Evolutionary conservation across 2,113 vertebrate genomes (phyloP).

Genomic region (Heloderma charlesbogerti): DNA sequence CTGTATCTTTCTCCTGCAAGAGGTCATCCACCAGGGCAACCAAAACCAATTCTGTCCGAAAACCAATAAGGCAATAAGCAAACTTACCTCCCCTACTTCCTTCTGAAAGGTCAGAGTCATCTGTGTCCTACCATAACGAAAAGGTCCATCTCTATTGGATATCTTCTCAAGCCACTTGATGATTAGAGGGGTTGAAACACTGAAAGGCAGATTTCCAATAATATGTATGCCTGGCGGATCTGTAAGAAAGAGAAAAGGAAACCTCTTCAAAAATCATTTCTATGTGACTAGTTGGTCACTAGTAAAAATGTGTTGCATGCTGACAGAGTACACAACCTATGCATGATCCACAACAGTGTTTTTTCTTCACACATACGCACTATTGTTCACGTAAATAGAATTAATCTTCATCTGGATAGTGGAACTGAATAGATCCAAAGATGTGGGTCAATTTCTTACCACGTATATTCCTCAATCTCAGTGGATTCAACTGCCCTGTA

Average conservation of each 20-base stretch:
- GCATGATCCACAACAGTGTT: neutral
- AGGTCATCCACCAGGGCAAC: too few species aligned
- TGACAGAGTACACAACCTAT: slow-evolving; percentile 1
- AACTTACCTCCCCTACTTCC: slow-evolving; percentile 93
- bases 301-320: too few species aligned
- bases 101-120: slow-evolving; percentile 98
- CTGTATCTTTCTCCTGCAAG: too few species aligned
- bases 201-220: slow-evolving; percentile 97
- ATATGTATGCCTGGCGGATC: slow-evolving; percentile 94
- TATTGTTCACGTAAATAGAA: neutral
- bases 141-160: slow-evolving; percentile 86
- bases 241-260: slow-evolving; percentile 64
- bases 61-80: neutral
- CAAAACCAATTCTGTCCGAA: too few species aligned
- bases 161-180: slow-evolving; percentile 92
- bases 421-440: too few species aligned
- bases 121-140: slow-evolving; percentile 88
- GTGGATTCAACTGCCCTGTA: neutral
- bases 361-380: neutral
- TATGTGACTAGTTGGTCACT: neutral
- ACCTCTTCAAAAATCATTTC: neutral
- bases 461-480: neutral
- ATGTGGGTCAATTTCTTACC: too few species aligned
- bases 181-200: slow-evolving; percentile 92
- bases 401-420: neutral